A percentile compares a stretch with the other conserved stretches of the same genome.
Conservation (phyloP, 2,888 invertebrate genomes). For the Lochmaea crataegi region DNA sequence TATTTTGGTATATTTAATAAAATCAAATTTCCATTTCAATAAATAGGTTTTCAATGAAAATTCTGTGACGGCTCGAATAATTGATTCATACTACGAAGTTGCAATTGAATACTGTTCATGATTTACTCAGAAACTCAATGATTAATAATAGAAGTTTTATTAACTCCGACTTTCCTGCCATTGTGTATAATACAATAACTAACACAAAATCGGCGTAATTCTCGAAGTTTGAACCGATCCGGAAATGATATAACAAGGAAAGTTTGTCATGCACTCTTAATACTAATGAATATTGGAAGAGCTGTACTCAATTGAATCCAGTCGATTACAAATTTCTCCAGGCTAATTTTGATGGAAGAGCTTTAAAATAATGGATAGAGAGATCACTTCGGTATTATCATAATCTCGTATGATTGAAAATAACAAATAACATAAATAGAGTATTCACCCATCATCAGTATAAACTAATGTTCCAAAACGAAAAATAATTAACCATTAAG, state of each 20-base stretch:
- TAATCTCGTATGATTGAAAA: too few relatives aligned
- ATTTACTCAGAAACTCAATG: background rate
- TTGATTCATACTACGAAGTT: background rate
- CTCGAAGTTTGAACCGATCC: background rate
- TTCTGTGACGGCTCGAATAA: background rate
- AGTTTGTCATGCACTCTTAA: conserved; percentile 2
- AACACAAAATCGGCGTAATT: conserved; percentile 1
- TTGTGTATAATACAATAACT: conserved; percentile 14
- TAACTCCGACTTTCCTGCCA: conserved; percentile 3
- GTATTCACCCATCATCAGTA: background rate
- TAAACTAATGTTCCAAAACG: background rate
- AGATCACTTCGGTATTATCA: too few relatives aligned
- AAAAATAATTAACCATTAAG: background rate
- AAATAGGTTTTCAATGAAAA: too few relatives aligned
- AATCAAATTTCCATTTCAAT: too few relatives aligned
- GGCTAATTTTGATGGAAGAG: too few relatives aligned
- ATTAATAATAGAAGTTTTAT: conserved; percentile 16
- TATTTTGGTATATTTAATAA: too few relatives aligned
- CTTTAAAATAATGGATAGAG: too few relatives aligned
- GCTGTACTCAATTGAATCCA: too few relatives aligned
- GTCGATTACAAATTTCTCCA: too few relatives aligned
- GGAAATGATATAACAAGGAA: conserved; percentile 13
- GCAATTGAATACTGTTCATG: background rate
- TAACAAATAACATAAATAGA: too few relatives aligned
- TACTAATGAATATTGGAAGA: background rate